These are phyloP conservation scores for Microchirus variegatus DNA, from an alignment of 2,797 vertebrate species.

Conservation along the genomic window DNA sequence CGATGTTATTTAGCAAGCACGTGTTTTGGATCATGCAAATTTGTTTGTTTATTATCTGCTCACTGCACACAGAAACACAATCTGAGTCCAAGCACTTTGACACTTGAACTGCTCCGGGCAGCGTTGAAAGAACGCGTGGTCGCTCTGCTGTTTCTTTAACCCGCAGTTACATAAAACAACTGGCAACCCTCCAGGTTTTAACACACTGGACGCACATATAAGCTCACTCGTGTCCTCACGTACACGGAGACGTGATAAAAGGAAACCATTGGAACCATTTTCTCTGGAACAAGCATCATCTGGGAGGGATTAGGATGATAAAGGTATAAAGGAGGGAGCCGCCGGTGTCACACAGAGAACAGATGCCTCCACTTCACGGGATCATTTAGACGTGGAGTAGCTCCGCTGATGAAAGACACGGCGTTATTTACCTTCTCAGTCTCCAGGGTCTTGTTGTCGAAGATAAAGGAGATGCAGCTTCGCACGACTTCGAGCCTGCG, in stretches of 20 bases:
- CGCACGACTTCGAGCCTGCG: slow-evolving; percentile 96
- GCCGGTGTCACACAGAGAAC: slow-evolving; percentile 6
- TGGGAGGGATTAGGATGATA: slow-evolving; percentile 39
- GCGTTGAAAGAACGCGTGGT: too few relatives aligned
- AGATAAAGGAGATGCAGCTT: slow-evolving; percentile 94
- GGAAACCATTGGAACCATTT: slow-evolving; percentile 25
- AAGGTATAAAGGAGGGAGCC: slow-evolving; percentile 19
- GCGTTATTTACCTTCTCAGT: slow-evolving; percentile 89
- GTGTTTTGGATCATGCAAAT: too few relatives aligned
- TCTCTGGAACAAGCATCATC: too few relatives aligned
- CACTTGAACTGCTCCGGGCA: too few relatives aligned
- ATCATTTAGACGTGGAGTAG: slow-evolving; percentile 37
- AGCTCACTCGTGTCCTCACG: slow-evolving; percentile 14
- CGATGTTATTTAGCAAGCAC: too few relatives aligned
- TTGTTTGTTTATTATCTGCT: too few relatives aligned
- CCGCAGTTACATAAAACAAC: slow-evolving; percentile 52
- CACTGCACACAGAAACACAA: too few relatives aligned
- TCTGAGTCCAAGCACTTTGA: too few relatives aligned
- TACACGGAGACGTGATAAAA: slow-evolving; percentile 2
- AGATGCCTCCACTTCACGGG: slow-evolving; percentile 26
- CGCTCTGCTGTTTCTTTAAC: slow-evolving; percentile 22
- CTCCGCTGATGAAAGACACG: slow-evolving; percentile 33
- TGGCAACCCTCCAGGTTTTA: too few relatives aligned
- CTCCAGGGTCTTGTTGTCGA: slow-evolving; percentile 96
- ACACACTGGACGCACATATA: slow-evolving; percentile 29